Evolutionary conservation across 2,113 vertebrate genomes (phyloP).

Genomic region (Psephotus haematonotus): DNA sequence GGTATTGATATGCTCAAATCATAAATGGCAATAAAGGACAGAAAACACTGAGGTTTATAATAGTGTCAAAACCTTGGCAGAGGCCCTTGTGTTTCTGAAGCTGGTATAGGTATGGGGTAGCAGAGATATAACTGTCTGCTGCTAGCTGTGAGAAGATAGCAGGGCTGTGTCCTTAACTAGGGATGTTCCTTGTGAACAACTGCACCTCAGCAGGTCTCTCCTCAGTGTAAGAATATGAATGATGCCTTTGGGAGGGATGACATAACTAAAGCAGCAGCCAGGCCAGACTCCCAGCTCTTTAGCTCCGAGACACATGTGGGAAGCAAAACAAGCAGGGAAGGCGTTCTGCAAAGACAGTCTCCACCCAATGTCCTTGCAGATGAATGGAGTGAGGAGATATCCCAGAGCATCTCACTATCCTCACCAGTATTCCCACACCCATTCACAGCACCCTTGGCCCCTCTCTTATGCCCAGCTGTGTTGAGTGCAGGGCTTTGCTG

Average conservation of each 20-base stretch:
- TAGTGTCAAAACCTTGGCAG: neutral
- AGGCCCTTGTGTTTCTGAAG: neutral
- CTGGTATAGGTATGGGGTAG: neutral
- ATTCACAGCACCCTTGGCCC: neutral
- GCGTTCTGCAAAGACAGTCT: neutral
- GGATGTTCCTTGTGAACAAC: fast-evolving
- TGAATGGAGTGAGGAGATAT: neutral
- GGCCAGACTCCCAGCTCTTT: neutral
- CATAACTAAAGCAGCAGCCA: neutral
- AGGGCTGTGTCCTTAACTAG: neutral
- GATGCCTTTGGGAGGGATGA: neutral
- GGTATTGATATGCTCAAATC: neutral
- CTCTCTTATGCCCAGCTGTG: no score
- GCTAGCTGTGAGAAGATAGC: neutral
- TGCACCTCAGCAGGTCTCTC: neutral
- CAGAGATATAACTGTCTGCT: neutral
- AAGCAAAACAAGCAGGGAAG: neutral
- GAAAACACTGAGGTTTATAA: neutral
- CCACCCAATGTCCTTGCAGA: neutral
- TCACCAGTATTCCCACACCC: neutral
- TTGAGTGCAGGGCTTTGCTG: neutral
- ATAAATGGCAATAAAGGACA: neutral
- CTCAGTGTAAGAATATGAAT: neutral
- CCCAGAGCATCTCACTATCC: neutral
- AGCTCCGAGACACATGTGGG: neutral